Base-by-base conservation (phyloP, 2,888 invertebrate species). In the Zeuzera pyrina region DNA sequence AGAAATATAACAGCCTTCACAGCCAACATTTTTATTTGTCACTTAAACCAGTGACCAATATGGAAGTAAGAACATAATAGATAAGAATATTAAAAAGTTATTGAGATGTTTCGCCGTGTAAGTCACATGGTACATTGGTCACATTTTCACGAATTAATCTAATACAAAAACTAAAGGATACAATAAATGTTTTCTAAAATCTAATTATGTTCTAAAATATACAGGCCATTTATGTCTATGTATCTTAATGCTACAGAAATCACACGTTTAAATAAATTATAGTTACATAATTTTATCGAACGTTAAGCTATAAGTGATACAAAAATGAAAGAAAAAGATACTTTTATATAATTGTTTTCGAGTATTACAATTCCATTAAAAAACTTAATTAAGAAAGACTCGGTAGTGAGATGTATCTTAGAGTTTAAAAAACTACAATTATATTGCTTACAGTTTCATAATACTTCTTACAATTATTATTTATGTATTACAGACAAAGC, bases 401-500 rank as follows among this genome's bases (percentile, higher is more conserved):
- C 47, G 52, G 57, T 57, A 62, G 42, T 54, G 56, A 59, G 57
- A 54, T 45, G 38, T 30, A 44, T 47, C 41, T 39, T 42, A 44
- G 47, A 52, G 35, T 35, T 29, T 22, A 53, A 60, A 53, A 63
- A 59, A 54, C 62, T 65, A 70, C 57, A 62, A 59, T 63, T 58
- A 57, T 70, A 77, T 77, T 74, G 73, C 73, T 76, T 73, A 72
- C 34, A 45, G 49, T 62, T 64, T 54, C 57, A 48, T 52, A n/a
- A n/a, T n/a, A n/a, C n/a, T n/a, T 53, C 57, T 54, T 45, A 52
- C 47, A 55, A 52, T 38, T 43, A 38, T 54, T 52, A 52, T 45
- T 44, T 49, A 47, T 49, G 47, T 47, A 45, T 41, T 52, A 45
- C 38, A 29, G 34, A 29, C 34, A 31, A 32, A 42, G 42, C 38